Conservation (phyloP, 2,797 vertebrate genomes). For the Galagoides demidoff region DNA sequence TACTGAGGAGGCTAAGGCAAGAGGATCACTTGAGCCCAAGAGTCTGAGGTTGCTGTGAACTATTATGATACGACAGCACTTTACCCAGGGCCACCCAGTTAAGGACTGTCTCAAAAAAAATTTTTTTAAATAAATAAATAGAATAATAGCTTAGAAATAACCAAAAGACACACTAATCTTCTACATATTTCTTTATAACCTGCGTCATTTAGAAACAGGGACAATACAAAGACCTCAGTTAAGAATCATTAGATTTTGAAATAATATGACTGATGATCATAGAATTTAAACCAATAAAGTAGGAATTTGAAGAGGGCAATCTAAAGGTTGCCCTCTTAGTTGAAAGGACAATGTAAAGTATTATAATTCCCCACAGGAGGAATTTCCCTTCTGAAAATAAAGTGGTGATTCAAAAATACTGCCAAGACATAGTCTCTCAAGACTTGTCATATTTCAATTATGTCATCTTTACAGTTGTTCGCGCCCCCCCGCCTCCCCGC, state of each 20-base stretch:
- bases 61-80: too few relatives aligned
- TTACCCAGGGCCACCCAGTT: too few relatives aligned
- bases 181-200: background rate
- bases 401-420: background rate
- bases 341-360: background rate
- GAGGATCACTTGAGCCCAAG: too few relatives aligned
- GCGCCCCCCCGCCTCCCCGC: too few relatives aligned
- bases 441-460: background rate
- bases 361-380: background rate
- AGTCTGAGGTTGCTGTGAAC: too few relatives aligned
- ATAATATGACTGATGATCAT: background rate
- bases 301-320: background rate
- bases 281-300: constrained; percentile 20
- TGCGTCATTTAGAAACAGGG: background rate
- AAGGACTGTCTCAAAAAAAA: too few relatives aligned
- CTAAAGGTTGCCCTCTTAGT: background rate
- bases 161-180: background rate
- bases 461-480: background rate
- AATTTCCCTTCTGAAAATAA: constrained; percentile 9
- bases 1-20: too few relatives aligned
- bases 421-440: background rate
- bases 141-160: constrained; percentile 48
- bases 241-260: background rate
- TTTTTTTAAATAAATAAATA: background rate
- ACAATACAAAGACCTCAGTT: background rate